Evolutionary conservation across 2,888 invertebrate genomes (phyloP).

Genomic region (Diarsia mendica): DNA sequence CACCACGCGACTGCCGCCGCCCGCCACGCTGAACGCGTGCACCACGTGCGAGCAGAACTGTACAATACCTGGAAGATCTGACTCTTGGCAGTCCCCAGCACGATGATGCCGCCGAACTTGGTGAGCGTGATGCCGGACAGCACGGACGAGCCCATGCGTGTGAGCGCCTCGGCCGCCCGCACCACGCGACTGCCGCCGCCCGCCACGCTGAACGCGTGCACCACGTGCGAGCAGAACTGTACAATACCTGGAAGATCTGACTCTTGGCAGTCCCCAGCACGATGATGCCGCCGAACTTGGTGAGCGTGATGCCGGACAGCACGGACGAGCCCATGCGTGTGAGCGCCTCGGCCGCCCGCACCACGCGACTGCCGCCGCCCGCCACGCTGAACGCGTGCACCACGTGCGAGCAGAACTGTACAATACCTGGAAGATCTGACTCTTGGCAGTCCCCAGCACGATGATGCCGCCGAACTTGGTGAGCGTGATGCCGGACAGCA

Average conservation of each 20-base stretch:
- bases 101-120: slow-evolving; percentile 99
- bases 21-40: slow-evolving; percentile 96
- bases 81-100: slow-evolving; percentile 98
- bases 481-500: slow-evolving; percentile 99
- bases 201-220: slow-evolving; percentile 96
- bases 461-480: slow-evolving; percentile 99
- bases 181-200: slow-evolving; percentile 92
- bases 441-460: slow-evolving; percentile 98
- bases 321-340: slow-evolving; percentile 98
- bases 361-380: slow-evolving; percentile 92
- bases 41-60: slow-evolving; percentile 99
- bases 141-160: slow-evolving; percentile 98
- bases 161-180: slow-evolving; percentile 95
- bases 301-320: slow-evolving; percentile 99
- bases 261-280: slow-evolving; percentile 99
- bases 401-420: slow-evolving; percentile 99
- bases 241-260: slow-evolving; percentile 97
- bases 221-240: slow-evolving; percentile 99
- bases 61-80: slow-evolving; percentile 98
- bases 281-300: slow-evolving; percentile 99
- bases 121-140: slow-evolving; percentile 99
- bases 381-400: slow-evolving; percentile 97
- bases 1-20: slow-evolving; percentile 91
- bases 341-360: slow-evolving; percentile 95
- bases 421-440: slow-evolving; percentile 98